phyloP scores from a whole-genome alignment of 1,140 invertebrate species.

The Drosophila jambulina region DNA sequence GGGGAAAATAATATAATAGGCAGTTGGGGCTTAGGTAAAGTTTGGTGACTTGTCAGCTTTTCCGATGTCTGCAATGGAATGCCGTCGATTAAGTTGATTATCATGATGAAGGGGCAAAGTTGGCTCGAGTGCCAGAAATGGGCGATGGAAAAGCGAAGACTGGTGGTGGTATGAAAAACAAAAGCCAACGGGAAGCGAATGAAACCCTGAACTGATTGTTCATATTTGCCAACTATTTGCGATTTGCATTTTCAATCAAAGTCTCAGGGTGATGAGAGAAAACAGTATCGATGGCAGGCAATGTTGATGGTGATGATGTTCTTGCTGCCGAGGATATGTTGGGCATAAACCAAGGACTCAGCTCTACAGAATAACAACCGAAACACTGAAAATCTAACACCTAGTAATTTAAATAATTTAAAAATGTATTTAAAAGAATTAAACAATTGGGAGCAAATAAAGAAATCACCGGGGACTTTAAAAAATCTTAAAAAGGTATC shows the following conservation, averaged over 20 bases:
- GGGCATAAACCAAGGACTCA: conserved; percentile 14
- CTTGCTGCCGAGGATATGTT: conserved; percentile 16
- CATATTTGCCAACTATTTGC: conserved; percentile 36
- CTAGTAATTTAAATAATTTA: not conserved
- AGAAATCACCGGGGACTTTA: not conserved
- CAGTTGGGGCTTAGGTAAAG: conserved; percentile 34
- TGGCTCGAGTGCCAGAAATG: conserved; percentile 39
- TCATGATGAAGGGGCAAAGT: conserved; percentile 58
- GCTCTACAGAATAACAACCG: not conserved
- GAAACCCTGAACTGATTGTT: conserved; percentile 28
- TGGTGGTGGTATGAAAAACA: not conserved
- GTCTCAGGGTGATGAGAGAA: conserved; percentile 1
- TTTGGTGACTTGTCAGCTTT: conserved; percentile 67
- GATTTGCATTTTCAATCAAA: conserved; percentile 57
- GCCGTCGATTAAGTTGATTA: conserved; percentile 69
- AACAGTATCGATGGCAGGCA: conserved; percentile 40
- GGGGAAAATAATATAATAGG: conserved; percentile 16
- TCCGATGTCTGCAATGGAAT: conserved; percentile 47
- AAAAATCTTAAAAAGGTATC: not conserved
- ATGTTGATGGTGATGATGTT: conserved; percentile 8
- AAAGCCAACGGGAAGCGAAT: not conserved
- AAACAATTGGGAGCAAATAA: not conserved
- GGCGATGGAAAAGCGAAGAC: not conserved
- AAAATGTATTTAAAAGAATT: not conserved
- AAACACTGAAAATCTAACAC: not conserved